phyloP scores from a whole-genome alignment of 2,797 vertebrate species.

The Clarias pachynema region DNA sequence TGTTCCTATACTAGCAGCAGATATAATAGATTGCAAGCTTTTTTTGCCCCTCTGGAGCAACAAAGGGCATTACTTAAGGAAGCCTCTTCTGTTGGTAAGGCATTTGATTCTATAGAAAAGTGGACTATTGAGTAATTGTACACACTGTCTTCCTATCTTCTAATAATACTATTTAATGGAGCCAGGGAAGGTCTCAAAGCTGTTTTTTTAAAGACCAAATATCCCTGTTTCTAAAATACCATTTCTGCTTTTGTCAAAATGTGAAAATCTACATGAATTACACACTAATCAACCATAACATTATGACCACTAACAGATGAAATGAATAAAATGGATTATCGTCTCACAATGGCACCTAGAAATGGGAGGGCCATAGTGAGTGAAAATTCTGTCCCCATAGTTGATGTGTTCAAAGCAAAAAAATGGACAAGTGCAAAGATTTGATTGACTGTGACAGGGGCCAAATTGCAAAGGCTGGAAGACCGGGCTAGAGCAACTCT shows the following conservation, averaged over 20 bases:
- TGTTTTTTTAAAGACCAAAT: not conserved
- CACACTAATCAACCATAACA: no score
- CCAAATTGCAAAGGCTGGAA: no score
- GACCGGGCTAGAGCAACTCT: no score
- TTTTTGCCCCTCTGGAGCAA: not conserved
- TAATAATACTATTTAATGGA: slow-evolving; percentile 3
- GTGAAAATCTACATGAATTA: not conserved
- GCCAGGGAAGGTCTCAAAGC: not conserved
- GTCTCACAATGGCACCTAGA: no score
- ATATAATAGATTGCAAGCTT: not conserved
- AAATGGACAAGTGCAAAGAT: no score
- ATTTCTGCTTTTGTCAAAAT: not conserved
- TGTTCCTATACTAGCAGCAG: not conserved
- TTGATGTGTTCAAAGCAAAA: no score
- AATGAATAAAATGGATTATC: no score
- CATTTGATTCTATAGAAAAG: not conserved
- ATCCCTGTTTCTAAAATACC: not conserved
- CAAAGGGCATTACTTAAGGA: not conserved
- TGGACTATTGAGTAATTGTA: not conserved
- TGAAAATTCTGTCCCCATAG: no score
- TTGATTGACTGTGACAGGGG: no score
- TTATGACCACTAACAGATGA: no score
- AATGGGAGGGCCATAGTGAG: no score
- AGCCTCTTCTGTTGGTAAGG: not conserved
- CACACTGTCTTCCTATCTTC: not conserved